These are phyloP conservation scores for Drosophila subsilvestris DNA, from an alignment of 2,888 invertebrate genomes.

Conservation along the genomic window DNA sequence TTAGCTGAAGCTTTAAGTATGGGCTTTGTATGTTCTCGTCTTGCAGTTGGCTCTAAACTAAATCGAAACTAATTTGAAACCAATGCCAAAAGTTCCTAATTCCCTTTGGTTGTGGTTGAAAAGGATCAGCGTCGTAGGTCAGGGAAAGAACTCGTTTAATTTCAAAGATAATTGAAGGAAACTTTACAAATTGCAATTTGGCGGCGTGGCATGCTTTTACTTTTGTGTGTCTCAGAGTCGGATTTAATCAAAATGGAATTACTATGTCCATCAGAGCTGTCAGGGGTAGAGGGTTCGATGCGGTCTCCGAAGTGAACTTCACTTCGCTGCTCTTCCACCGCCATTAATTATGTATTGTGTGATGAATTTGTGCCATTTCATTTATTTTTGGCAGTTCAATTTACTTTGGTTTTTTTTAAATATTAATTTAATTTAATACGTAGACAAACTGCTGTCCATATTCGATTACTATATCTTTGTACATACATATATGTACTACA, in stretches of 20 bases:
- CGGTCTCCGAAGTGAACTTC: neutral
- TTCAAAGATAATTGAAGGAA: neutral
- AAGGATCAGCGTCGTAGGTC: neutral
- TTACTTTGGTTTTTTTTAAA: neutral
- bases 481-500: too few species aligned
- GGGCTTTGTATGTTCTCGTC: neutral
- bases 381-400: neutral
- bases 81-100: neutral
- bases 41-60: neutral
- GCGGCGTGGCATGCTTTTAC: too few species aligned
- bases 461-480: neutral
- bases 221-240: neutral
- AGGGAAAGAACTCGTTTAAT: neutral
- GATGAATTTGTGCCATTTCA: neutral
- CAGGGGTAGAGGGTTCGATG: neutral
- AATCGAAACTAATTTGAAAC: neutral
- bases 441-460: neutral
- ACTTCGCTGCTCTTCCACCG: neutral
- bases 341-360: neutral
- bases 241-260: conserved; percentile 1
- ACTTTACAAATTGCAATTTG: neutral
- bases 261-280: conserved; percentile 1
- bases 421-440: neutral
- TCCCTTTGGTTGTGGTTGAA: neutral
- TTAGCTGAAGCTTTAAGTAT: too few species aligned